These are phyloP conservation scores for Barnardius zonarius DNA, from an alignment of 2,113 vertebrate species.

Conservation along the genomic window DNA sequence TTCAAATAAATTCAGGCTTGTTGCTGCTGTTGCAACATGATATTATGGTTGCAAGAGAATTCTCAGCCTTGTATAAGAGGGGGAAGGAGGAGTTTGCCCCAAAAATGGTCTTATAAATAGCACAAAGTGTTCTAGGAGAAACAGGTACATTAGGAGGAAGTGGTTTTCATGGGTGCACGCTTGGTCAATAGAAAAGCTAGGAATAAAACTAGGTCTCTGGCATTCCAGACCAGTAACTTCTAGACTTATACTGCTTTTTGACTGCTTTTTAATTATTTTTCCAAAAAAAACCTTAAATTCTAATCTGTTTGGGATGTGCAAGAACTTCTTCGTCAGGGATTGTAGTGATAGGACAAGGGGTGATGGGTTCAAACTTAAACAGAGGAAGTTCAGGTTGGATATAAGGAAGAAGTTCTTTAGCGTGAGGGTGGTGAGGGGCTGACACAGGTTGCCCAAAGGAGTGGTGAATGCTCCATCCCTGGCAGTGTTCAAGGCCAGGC, in stretches of 20 bases:
- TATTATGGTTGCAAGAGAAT: not conserved
- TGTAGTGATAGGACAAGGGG: not conserved
- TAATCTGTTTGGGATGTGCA: not conserved
- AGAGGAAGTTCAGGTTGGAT: not conserved
- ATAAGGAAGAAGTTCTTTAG: not conserved
- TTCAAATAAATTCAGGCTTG: not conserved
- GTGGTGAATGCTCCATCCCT: not conserved
- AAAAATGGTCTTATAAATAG: not conserved
- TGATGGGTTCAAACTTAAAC: not conserved
- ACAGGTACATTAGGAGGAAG: slow-evolving; percentile 39
- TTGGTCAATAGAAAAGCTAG: slow-evolving; percentile 21
- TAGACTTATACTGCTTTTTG: not conserved
- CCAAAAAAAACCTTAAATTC: not conserved
- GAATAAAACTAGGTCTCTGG: not conserved
- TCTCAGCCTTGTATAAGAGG: not conserved
- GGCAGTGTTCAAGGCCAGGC: not conserved
- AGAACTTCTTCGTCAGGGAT: not conserved
- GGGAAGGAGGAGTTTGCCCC: not conserved
- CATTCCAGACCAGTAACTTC: not conserved
- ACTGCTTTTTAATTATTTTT: not conserved
- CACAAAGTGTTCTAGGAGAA: not conserved
- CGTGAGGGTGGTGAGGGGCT: not conserved
- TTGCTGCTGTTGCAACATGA: not conserved
- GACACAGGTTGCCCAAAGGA: not conserved
- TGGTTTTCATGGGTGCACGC: slow-evolving; percentile 20